Base-by-base conservation (phyloP, 1,140 invertebrate species). In the Drosophila ercepeae region DNA sequence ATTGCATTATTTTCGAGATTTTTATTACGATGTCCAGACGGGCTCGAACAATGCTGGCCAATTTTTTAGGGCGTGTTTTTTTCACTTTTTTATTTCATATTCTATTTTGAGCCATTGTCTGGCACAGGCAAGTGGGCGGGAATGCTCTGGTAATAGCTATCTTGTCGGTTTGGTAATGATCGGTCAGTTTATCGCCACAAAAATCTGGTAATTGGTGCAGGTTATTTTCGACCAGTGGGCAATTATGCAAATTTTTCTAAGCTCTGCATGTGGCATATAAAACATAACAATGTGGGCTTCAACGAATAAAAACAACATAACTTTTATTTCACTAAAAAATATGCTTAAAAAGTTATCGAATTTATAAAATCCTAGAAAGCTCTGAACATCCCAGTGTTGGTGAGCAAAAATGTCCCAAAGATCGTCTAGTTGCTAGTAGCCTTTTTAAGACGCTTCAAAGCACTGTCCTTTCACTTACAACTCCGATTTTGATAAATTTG, bases 121-220 rank as follows among this genome's bases (percentile, higher is more conserved):
- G 18, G 2, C 5, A 9, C 11, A n/a, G 23, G 39, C 57, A 65
- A 64, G 52, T 79, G 79, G 79, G 79, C 67, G 79, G 52, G 52
- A 49, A 39, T 58, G 67, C 67, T 73, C 69, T 25, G 42, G 57
- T 82, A 81, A 83, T 81, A 81, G 64, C 73, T 52, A 78, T 77
- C 75, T 86, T 72, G 75, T 64, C 65, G 48, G 59, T 53, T 68
- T 72, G 54, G 79, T 79, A 83, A 83, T 83, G 65, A 83, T 86
- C 67, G 79, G 81, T 72, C 79, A 83, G 79, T 79, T 72, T 83
- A 83, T 83, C 79, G 81, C 81, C 34, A 44, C 60, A 13, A 58
- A 75, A 68, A 84, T 84, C 81, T 49, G 19, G 53, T 86, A 84
- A 84, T 86, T 86, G 82, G 72, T 27, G 27, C 45, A 68, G 49